phyloP scores from a whole-genome alignment of 2,113 vertebrate species.

The Galeopterus variegatus region DNA sequence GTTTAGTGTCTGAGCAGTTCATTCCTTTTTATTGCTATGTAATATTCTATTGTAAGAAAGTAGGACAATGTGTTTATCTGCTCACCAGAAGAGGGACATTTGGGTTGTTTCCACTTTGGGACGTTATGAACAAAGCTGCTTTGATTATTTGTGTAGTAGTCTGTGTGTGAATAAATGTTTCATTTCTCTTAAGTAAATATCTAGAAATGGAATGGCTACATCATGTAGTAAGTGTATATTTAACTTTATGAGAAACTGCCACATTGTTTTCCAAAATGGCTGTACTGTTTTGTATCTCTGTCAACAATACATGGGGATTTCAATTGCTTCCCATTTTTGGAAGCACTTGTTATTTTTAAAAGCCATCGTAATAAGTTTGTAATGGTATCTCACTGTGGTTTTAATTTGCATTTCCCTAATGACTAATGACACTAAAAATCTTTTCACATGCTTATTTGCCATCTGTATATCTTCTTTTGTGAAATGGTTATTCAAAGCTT shows the following conservation, averaged over 20 bases:
- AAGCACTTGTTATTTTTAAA: neutral
- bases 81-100: neutral
- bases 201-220: neutral
- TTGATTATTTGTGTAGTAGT: neutral
- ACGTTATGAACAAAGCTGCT: neutral
- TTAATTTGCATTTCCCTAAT: neutral
- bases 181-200: too few relatives aligned
- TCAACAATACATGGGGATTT: neutral
- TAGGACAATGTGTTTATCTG: neutral
- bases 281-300: neutral
- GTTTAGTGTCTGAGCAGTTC: neutral
- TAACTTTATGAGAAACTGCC: neutral
- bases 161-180: neutral
- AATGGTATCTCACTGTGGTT: neutral
- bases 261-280: neutral
- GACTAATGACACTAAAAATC: neutral
- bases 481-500: neutral
- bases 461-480: neutral
- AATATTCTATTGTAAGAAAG: neutral
- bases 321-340: neutral
- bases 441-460: neutral
- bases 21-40: neutral
- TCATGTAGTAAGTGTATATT: neutral
- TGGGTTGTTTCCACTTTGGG: neutral
- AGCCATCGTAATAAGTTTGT: neutral